Evolutionary conservation across 30 jellyfish, hydroid and myxozoan species (phyloP), one percentile per base, ranked within the genome.

Genomic region (Aurelia coerulea): DNA sequence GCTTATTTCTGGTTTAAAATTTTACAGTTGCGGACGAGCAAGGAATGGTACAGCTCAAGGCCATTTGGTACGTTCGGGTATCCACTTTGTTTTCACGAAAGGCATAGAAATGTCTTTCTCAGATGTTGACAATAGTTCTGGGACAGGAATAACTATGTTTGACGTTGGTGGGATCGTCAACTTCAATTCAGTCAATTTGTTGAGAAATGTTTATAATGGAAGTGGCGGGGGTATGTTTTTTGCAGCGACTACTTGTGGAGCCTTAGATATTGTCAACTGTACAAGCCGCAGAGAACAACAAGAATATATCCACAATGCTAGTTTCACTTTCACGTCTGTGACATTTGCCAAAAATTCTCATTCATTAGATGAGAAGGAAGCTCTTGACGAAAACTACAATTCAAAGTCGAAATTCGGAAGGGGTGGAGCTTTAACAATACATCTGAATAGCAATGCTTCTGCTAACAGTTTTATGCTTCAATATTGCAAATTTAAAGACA

Each of bases 231-330:
- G 97, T 15, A 65, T 84, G 10, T 72, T 71, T 58, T 51, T 78
- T 14, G 94, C 89, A 46, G 73, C 81, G 34, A 90, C 97, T 5
- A 19, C 39, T 15, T 90, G 97, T 70, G 97, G 97, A 15, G 97
- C 94, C 39, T 72, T 90, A 19, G 94, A 81, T 65, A 46, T 78
- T 3, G 74, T 76, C 8, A 83, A 83, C 49, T 89, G 97, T 74
- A 66, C 90, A 16, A 37, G 53, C 34, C 80, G 58, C n/a, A 31
- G 35, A 39, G 97, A 89, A 41, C 97, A 89, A 50, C 88, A 79
- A 52, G 52, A 74, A n/a, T 89, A 89, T 76, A 89, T 53, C 76
- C 89, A 73, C 77, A 64, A 80, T 32, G 64, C 79, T 12, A 18
- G 39, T 1, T 89, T 41, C 58, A 4, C 33, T n/a, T 68, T 89